Conservation (phyloP, 2,888 invertebrate species). For the Chrysodeixis includens region DNA sequence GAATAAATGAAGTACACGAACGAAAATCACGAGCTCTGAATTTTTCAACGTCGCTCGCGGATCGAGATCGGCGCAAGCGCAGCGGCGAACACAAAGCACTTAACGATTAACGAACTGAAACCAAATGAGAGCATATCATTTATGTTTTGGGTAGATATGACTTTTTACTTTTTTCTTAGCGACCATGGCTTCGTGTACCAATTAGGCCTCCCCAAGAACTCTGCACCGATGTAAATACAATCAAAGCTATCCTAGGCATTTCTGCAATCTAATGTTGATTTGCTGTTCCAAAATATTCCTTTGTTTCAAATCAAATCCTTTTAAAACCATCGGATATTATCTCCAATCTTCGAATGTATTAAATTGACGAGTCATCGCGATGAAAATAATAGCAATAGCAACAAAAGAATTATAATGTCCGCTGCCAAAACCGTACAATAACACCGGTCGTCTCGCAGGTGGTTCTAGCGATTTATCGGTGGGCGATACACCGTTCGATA, state of each 20-base stretch:
- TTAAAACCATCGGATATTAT: conserved; percentile 69
- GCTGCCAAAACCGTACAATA: conserved; percentile 83
- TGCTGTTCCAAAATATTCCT: conserved; percentile 55
- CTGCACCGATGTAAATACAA: background rate
- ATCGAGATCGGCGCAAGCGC: conserved; percentile 76
- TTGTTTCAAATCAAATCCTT: conserved; percentile 70
- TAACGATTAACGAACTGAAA: conserved; percentile 82
- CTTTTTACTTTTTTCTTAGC: conserved; percentile 56
- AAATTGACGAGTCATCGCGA: conserved; percentile 79
- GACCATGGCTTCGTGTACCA: conserved; percentile 29
- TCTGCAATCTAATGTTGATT: conserved; percentile 40
- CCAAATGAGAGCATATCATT: conserved; percentile 80
- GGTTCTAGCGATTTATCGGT: conserved; percentile 83
- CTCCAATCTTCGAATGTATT: conserved; percentile 70
- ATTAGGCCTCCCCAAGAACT: conserved; percentile 19
- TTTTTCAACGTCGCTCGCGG: conserved; percentile 84
- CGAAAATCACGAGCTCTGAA: conserved; percentile 85
- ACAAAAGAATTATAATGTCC: conserved; percentile 86
- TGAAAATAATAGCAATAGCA: conserved; percentile 82
- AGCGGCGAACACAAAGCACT: conserved; percentile 81
- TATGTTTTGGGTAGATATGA: conserved; percentile 70
- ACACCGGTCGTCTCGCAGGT: conserved; percentile 77
- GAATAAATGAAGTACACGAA: conserved; percentile 86
- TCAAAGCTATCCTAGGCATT: conserved; percentile 28
- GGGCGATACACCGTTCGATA: conserved; percentile 81